These are phyloP conservation scores for Passerina amoena DNA, from an alignment of 2,113 vertebrate genomes.

Conservation along the genomic window DNA sequence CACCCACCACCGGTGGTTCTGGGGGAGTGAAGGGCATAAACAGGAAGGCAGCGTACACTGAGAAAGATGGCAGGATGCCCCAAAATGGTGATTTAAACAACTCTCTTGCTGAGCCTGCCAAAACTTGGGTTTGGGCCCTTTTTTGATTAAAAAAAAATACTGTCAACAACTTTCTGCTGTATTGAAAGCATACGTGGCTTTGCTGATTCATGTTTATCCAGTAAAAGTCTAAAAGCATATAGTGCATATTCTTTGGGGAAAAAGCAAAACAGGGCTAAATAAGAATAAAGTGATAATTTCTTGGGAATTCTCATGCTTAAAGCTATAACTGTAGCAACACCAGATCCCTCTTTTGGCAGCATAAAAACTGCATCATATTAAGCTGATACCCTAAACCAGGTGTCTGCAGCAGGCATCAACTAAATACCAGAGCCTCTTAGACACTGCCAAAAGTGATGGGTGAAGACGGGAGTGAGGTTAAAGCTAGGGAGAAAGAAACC, in stretches of 20 bases:
- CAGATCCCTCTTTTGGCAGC: background rate
- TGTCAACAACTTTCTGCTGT: background rate
- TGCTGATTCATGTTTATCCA: background rate
- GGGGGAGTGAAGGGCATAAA: conserved; percentile 21
- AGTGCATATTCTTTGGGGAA: background rate
- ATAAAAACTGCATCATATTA: background rate
- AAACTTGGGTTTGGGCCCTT: background rate
- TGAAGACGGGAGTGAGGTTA: background rate
- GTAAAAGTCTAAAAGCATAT: background rate
- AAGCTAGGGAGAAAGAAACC: background rate
- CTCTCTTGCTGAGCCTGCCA: background rate
- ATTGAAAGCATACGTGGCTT: background rate
- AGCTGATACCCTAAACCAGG: background rate
- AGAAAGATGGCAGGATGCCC: conserved; percentile 27
- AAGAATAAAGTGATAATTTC: background rate
- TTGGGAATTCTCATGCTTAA: accelerated
- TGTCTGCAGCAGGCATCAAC: background rate
- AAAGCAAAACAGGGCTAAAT: background rate
- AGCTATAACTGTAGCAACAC: background rate
- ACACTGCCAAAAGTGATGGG: background rate
- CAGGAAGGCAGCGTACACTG: conserved; percentile 15
- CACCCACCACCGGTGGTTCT: background rate
- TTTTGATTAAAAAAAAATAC: background rate
- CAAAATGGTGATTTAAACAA: conserved; percentile 6
- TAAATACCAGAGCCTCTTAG: background rate